Evolutionary conservation across 1,140 invertebrate species (phyloP), one percentile per base, ranked within the genome.

Genomic region (Ptiloglossa arizonensis): DNA sequence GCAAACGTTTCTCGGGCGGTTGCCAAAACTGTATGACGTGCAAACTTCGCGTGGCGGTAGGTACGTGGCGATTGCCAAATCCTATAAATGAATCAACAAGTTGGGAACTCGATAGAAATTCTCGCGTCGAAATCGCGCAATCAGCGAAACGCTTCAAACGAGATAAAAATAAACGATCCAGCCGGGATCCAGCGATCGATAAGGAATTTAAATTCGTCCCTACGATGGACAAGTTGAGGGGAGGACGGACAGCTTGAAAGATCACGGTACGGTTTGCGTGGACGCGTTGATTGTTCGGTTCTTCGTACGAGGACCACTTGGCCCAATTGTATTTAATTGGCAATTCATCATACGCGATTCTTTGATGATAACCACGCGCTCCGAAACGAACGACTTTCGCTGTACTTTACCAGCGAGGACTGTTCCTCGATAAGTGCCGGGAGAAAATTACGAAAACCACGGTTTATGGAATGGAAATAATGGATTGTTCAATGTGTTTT

Each of bases 11-110:
- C 22, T 9, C 73, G 29, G 24, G 29, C n/a, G 17, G 50, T 35
- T 57, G 52, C 50, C 63, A 46, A 68, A 75, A 75, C 17, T 5
- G 64, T 68, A 75, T 48, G 73, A 68, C 24, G 73, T 75, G 73
- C 64, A 57, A 75, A 75, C 63, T 68, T 75, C 29, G 41, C 63
- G 63, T 32, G 41, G 24, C 71, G 38, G 19, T 41, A 19, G 38
- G 19, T 41, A 19, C 50, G 35, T 32, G 22, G 27, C 48, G 72
- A 75, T 75, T 76, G 73, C 73, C 73, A 76, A 76, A 76, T 76
- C 73, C 54, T 76, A 68, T 69, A 76, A 76, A 76, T 68, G 73
- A 69, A 76, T 76, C 73, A 76, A 76, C 73, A 76, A 76, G 73
- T 76, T 76, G 73, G 64, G 64, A 59, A 69, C 59, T 59, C 73